Conservation (phyloP, 2,888 invertebrate genomes). For the Aphidoletes aphidimyza region DNA sequence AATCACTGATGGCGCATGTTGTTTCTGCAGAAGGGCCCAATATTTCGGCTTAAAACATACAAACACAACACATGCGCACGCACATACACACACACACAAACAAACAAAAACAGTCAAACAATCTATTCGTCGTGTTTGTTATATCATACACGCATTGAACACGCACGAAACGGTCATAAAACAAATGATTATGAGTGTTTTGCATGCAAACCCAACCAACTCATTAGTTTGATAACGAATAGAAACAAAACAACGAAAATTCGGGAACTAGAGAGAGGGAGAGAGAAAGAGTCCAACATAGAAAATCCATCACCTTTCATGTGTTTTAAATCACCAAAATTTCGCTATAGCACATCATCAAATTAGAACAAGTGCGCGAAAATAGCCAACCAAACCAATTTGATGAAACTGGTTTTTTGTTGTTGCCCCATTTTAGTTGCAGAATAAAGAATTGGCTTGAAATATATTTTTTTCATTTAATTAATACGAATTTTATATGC, state of each 20-base stretch:
- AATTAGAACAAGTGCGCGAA: neutral
- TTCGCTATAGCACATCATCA: too few species aligned
- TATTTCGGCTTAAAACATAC: neutral
- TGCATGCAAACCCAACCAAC: neutral
- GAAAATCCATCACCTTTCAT: neutral
- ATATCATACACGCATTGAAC: conserved; percentile 34
- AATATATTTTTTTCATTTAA: too few species aligned
- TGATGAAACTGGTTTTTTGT: too few species aligned
- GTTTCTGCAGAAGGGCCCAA: neutral
- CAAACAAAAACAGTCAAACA: neutral
- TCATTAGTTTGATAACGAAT: conserved; percentile 39
- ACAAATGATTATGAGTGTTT: conserved; percentile 25
- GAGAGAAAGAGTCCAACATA: too few species aligned
- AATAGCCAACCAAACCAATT: neutral
- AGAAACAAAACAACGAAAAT: too few species aligned
- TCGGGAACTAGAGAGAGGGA: neutral
- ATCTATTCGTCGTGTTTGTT: neutral
- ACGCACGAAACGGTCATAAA: conserved; percentile 26
- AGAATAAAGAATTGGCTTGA: neutral
- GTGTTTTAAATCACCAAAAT: neutral
- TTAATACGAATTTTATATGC: too few species aligned
- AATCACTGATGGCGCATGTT: neutral
- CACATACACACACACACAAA: neutral
- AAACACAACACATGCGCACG: neutral
- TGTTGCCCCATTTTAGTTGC: too few species aligned